phyloP scores from a whole-genome alignment of 2,797 vertebrate genomes.

The Ibycter americanus region DNA sequence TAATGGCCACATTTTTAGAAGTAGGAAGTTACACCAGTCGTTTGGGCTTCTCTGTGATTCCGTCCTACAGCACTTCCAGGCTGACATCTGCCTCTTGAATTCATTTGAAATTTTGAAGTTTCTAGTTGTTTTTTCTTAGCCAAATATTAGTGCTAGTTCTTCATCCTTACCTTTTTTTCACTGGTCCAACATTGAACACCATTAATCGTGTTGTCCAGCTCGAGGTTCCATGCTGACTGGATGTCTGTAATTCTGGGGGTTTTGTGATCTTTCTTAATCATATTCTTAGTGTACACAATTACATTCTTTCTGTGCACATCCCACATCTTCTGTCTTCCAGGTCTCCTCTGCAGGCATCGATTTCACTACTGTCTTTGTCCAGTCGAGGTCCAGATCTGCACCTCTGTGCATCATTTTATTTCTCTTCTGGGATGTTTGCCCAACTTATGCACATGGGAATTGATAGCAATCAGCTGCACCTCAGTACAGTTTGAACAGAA shows the following conservation, averaged over 20 bases:
- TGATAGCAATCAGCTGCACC: not conserved
- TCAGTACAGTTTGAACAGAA: not conserved
- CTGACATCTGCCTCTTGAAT: not conserved
- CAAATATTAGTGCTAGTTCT: not conserved
- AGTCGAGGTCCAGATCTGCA: not conserved
- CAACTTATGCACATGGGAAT: not conserved
- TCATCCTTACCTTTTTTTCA: not conserved
- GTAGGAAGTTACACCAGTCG: not conserved
- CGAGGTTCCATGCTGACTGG: not conserved
- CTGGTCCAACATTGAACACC: fast-evolving
- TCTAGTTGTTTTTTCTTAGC: not conserved
- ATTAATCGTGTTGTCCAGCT: not conserved
- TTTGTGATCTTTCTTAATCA: not conserved
- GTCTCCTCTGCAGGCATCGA: not conserved
- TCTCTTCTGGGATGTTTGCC: not conserved
- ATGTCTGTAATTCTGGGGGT: fast-evolving
- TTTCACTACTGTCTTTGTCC: not conserved
- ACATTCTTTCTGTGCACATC: not conserved
- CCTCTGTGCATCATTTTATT: not conserved
- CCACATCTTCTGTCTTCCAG: not conserved
- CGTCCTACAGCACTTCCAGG: not conserved
- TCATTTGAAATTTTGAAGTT: not conserved
- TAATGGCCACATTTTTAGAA: not conserved
- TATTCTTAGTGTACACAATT: not conserved
- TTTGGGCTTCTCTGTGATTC: not conserved